Percentiles rank a stretch among this genome's conserved stretches.
These are phyloP conservation scores for Fringilla coelebs DNA, from an alignment of 2,797 vertebrate species.

Conservation along the genomic window DNA sequence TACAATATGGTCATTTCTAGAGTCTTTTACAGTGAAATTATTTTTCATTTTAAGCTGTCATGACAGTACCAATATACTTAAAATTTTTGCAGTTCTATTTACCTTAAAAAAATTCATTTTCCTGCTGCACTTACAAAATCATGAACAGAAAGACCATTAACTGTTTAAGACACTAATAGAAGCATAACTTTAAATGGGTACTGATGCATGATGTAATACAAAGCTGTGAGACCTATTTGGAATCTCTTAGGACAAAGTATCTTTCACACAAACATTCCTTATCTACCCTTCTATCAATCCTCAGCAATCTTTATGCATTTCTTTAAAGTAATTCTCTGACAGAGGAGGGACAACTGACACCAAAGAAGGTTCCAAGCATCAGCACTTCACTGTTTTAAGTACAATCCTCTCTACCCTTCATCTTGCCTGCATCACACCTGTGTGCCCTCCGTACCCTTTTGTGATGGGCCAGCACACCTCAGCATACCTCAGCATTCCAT, in stretches of 20 bases:
- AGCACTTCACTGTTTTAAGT: neutral
- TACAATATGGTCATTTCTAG: neutral
- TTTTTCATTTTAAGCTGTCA: neutral
- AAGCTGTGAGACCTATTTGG: neutral
- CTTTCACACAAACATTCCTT: neutral
- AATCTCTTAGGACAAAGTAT: neutral
- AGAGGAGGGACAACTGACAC: neutral
- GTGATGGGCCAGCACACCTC: too few relatives aligned
- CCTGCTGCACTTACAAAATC: neutral
- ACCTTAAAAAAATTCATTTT: neutral
- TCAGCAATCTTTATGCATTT: neutral
- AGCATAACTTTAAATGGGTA: neutral
- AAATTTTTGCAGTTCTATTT: neutral
- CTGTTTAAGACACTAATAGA: neutral
- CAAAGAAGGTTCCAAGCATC: neutral
- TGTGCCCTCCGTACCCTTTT: neutral
- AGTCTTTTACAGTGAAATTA: neutral
- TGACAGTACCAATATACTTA: neutral
- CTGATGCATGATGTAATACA: neutral
- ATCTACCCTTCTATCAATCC: neutral
- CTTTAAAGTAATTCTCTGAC: neutral
- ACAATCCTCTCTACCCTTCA: neutral
- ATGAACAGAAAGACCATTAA: neutral
- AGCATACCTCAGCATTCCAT: neutral
- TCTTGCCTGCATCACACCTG: too few relatives aligned